Evolutionary conservation across 1,140 invertebrate genomes (phyloP).

Genomic region (Chrysoperla carnea): DNA sequence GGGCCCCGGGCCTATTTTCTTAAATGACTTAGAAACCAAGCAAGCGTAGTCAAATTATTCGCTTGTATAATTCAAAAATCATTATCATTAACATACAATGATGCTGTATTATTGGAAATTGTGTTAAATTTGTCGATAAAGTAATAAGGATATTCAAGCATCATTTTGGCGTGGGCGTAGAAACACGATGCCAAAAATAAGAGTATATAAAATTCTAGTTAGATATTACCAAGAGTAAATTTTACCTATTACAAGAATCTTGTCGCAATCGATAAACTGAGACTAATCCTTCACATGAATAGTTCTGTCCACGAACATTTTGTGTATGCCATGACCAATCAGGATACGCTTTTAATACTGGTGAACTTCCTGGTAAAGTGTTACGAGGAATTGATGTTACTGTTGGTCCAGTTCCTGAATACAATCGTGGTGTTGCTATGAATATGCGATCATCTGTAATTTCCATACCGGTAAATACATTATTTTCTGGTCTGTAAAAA

Average conservation of each 20-base stretch:
- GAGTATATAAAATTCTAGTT: too few species aligned
- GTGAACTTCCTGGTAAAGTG: conserved; percentile 39
- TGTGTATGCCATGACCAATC: conserved; percentile 61
- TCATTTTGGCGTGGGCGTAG: too few species aligned
- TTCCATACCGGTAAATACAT: conserved; percentile 55
- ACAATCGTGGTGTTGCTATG: conserved; percentile 46
- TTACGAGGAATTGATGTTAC: conserved; percentile 44
- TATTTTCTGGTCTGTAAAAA: conserved; percentile 45
- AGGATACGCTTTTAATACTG: conserved; percentile 52
- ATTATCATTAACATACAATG: too few species aligned
- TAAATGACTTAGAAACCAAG: too few species aligned
- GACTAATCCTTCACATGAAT: conserved; percentile 48
- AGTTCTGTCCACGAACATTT: conserved; percentile 46
- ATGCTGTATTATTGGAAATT: too few species aligned
- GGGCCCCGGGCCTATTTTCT: too few species aligned
- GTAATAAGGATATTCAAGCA: too few species aligned
- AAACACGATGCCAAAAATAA: too few species aligned
- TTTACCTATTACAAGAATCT: conserved; percentile 53
- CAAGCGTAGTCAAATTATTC: too few species aligned
- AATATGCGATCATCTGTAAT: conserved; percentile 51
- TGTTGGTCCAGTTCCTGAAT: conserved; percentile 53
- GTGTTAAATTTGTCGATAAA: too few species aligned
- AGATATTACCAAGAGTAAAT: too few species aligned
- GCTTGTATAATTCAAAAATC: too few species aligned
- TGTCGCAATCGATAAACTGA: conserved; percentile 55